A percentile compares a stretch with the other conserved stretches of the same genome.
Evolutionary conservation across 2,888 invertebrate species (phyloP).

Genomic region (Tetrapedia diversipes): DNA sequence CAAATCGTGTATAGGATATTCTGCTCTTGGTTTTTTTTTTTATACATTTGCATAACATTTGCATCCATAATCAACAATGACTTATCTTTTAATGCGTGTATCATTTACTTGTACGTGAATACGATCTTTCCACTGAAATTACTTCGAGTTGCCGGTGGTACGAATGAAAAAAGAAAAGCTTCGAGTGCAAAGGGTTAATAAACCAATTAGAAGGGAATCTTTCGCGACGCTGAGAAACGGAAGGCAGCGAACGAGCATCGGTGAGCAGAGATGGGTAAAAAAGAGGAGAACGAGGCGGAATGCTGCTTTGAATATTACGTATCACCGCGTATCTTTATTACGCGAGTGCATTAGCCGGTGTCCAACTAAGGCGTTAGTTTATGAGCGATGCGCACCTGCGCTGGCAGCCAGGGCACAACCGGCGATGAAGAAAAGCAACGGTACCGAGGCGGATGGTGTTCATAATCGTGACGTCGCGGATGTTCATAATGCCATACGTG

Average conservation of each 20-base stretch:
- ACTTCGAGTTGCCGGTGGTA: too few relatives aligned
- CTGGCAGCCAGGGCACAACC: conserved; percentile 21
- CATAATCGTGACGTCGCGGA: conserved; percentile 81
- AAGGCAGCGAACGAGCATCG: neutral
- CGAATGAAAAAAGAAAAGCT: too few relatives aligned
- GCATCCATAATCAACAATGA: too few relatives aligned
- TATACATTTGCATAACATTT: too few relatives aligned
- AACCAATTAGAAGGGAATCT: conserved; percentile 12
- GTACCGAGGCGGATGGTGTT: conserved; percentile 63
- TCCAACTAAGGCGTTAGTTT: conserved; percentile 53
- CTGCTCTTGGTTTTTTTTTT: too few relatives aligned
- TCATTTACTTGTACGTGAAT: too few relatives aligned
- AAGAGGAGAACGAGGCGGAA: conserved; percentile 14
- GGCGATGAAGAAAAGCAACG: conserved; percentile 62
- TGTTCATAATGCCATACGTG: conserved; percentile 81
- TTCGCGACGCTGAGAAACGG: neutral
- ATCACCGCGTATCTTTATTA: conserved; percentile 43
- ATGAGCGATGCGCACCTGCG: conserved; percentile 53
- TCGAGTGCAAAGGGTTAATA: too few relatives aligned
- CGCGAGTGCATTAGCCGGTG: conserved; percentile 32
- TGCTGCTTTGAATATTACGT: conserved; percentile 40
- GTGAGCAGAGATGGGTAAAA: conserved; percentile 3
- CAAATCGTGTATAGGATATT: too few relatives aligned
- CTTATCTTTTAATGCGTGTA: too few relatives aligned
- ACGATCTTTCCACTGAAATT: too few relatives aligned